These are phyloP conservation scores for Trichonephila clavipes DNA, from an alignment of 1,140 invertebrate species.

Conservation along the genomic window DNA sequence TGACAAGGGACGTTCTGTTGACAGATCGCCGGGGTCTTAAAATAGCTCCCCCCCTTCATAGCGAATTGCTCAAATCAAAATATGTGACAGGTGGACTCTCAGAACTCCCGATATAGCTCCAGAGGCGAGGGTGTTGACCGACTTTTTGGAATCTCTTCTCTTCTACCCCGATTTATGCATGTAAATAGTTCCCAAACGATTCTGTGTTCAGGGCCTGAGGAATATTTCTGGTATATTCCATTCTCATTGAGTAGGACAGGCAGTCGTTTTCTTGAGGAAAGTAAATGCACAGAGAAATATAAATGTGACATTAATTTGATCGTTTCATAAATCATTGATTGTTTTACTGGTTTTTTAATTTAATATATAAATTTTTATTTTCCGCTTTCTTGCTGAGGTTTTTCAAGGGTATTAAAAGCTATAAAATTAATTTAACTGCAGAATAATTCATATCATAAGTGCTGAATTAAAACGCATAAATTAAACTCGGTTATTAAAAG, in stretches of 20 bases:
- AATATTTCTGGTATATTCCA: background rate
- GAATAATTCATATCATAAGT: too few relatives aligned
- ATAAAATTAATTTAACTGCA: too few relatives aligned
- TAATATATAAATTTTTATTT: too few relatives aligned
- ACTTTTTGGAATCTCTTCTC: background rate
- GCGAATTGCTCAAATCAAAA: background rate
- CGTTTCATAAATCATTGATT: too few relatives aligned
- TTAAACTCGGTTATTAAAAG: too few relatives aligned
- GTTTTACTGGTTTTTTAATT: too few relatives aligned
- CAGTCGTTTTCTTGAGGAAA: too few relatives aligned
- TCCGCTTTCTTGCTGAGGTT: too few relatives aligned
- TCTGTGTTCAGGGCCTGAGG: background rate
- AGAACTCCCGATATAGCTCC: background rate
- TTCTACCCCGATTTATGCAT: background rate
- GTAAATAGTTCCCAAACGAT: background rate
- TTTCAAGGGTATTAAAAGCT: too few relatives aligned
- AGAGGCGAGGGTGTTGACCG: background rate
- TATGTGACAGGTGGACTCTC: conserved; percentile 2
- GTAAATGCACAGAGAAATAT: too few relatives aligned
- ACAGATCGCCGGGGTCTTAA: background rate
- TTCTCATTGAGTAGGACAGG: background rate
- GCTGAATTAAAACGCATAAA: too few relatives aligned
- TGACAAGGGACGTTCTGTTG: background rate
- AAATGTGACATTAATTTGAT: too few relatives aligned
- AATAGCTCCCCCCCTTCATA: background rate